These are phyloP conservation scores for Sanderia malayensis DNA, from an alignment of 30 jellyfish, hydroid and myxozoan genomes.

Conservation along the genomic window DNA sequence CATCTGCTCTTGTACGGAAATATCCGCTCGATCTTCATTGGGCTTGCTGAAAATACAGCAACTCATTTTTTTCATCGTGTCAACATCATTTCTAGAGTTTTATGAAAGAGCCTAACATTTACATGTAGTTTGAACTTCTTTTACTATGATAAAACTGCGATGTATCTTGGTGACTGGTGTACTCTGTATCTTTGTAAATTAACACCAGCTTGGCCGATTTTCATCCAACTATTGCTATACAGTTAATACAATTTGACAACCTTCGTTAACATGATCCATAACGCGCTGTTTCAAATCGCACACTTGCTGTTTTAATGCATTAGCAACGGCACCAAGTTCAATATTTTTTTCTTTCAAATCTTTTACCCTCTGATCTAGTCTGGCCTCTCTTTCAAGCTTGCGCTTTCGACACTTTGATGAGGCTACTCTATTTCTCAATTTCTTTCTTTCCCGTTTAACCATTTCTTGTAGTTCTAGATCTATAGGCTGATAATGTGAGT, in stretches of 20 bases:
- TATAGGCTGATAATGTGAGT: slow-evolving; percentile 92
- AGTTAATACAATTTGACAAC: slow-evolving; percentile 95
- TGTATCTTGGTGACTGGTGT: no score
- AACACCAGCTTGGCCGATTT: no score
- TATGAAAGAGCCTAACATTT: no score
- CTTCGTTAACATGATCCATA: slow-evolving; percentile 99
- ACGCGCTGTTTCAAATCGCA: slow-evolving; percentile 97
- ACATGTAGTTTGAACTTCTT: no score
- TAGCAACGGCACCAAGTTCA: slow-evolving; percentile 96
- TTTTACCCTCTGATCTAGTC: slow-evolving; percentile 89
- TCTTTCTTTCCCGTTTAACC: slow-evolving; percentile 94
- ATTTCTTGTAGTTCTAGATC: slow-evolving; percentile 94
- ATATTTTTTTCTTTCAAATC: slow-evolving; percentile 93
- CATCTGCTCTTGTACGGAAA: no score
- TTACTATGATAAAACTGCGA: no score
- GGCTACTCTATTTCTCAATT: slow-evolving; percentile 92
- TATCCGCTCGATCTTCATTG: no score
- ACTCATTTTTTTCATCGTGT: no score
- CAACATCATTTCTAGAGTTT: no score
- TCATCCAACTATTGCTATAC: slow-evolving; percentile 15
- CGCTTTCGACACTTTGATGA: slow-evolving; percentile 96
- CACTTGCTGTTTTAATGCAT: slow-evolving; percentile 97
- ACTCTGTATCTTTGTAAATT: no score
- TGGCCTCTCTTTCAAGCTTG: slow-evolving; percentile 95
- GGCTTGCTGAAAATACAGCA: no score